Evolutionary conservation across 2,113 vertebrate genomes (phyloP), one percentile per base, ranked within the genome.

Genomic region (Strix aluco): DNA sequence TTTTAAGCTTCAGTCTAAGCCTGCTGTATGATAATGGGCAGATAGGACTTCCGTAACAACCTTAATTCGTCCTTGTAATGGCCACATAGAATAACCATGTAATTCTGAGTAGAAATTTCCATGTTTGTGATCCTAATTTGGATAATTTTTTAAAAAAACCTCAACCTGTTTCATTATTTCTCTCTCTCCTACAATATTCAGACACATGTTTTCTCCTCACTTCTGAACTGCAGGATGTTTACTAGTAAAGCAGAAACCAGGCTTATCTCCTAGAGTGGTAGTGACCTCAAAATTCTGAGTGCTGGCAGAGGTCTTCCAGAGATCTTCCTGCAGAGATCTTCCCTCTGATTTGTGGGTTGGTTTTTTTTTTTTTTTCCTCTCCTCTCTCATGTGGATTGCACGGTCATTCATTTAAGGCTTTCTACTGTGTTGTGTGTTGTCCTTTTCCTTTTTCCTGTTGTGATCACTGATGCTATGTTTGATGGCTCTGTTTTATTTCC

Each of bases 361-460:
- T 38, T 38, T 38, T 38, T 38, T 38, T 38, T 40, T 65, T 79
- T 82, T 69, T 13, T 30, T 2, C 38, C 11, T 71, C 12, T 79
- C 12, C 13, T n/a, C 16, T 92, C 57, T 86, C 9, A 21, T 47
- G 10, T 59, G 61, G 67, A 25, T 81, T 84, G 59, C 27, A 18
- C 0, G 0, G 27, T 61, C 0, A 2, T 83, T 94, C 40, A 49
- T 66, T 40, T 66, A 61, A 58, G 11, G 5, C 1, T 78, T 88
- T 93, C 40, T 88, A 4, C 14, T 54, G 3, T 72, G n/a, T 44
- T 65, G 4, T 12, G 8, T 26, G 6, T 36, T 59, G 9, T 44
- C 1, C 12, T 84, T 81, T 67, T 65, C 15, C 4, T 32, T 51
- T 69, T 83, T 72, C 17, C 34, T 66, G 23, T 52, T 73, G 19